Evolutionary conservation across 1,140 invertebrate species (phyloP), one percentile per base, ranked within the genome.

Genomic region (Gyrodactylus salaris): DNA sequence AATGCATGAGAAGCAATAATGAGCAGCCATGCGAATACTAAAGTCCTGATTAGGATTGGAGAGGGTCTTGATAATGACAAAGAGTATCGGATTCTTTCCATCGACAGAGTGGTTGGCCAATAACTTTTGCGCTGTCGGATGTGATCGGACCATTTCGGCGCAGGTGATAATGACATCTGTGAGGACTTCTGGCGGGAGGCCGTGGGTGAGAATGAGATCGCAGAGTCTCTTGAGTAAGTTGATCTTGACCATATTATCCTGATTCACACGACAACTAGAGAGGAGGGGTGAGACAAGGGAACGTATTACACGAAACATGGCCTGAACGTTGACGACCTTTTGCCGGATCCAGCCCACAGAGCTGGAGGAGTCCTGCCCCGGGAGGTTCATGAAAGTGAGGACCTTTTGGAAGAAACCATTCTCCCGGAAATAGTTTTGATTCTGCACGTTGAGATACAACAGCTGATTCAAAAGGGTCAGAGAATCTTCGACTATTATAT

Each of bases 361-460:
- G 0, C 83, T 77, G 83, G 26, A 75, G 16, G 78, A 75, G 24
- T 79, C 76, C 74, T 83, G n/a, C 84, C 84, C 26, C 20, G 78
- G 76, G 27, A 87, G 83, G 74, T 85, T 84, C 79, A 91, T 93
- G 86, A 91, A 95, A 70, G 87, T 87, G 1, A 87, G 82, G 76
- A 96, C 82, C 75, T 85, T 86, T 78, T 92, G 88, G 76, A 97
- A 91, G 78, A 91, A 94, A 78, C 79, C 83, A 82, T 87, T 91
- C 84, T 98, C 95, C 83, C 94, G 91, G 78, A 99, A 98, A 79
- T 94, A 93, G 78, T 91, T 95, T 78, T 97, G 92, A 83, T 98
- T 99, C 74, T 91, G 95, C 1, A 88, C 86, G 79, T 99, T 99
- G 77, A 91, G 92, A 77, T 88, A 87, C 0, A 99, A 80, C 70